These are phyloP conservation scores for Ichneumon xanthorius DNA, from an alignment of 2,888 invertebrate species.

Conservation along the genomic window DNA sequence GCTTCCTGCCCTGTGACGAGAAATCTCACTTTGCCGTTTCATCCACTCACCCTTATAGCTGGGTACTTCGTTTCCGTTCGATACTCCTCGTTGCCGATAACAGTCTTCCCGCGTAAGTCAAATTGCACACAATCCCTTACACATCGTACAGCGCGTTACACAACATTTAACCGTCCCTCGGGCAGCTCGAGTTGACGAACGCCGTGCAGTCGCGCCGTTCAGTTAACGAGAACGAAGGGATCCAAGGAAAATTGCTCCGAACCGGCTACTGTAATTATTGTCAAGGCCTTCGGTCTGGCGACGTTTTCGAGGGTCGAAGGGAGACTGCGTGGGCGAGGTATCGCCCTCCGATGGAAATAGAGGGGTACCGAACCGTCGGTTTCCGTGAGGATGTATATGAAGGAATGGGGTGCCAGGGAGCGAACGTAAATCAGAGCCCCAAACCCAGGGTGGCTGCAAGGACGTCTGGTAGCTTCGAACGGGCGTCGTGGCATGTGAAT, in stretches of 20 bases:
- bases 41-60: conserved; percentile 22
- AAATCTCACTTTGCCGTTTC: conserved; percentile 49
- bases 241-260: conserved; percentile 63
- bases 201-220: not conserved
- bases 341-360: conserved; percentile 29
- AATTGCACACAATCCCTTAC: too few species aligned
- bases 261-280: conserved; percentile 66
- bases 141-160: too few species aligned
- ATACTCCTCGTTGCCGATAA: not conserved
- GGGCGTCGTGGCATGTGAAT: conserved; percentile 71
- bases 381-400: not conserved
- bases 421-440: conserved; percentile 28
- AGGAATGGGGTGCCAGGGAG: not conserved
- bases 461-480: conserved; percentile 41
- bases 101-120: not conserved
- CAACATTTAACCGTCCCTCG: too few species aligned
- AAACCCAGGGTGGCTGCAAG: conserved; percentile 7
- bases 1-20: conserved; percentile 41
- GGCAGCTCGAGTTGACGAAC: too few species aligned
- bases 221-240: conserved; percentile 48
- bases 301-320: conserved; percentile 55
- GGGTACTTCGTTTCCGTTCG: too few species aligned
- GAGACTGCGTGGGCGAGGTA: conserved; percentile 28
- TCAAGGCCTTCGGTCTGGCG: conserved; percentile 48
- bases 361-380: conserved; percentile 17